Evolutionary conservation across 2,797 vertebrate genomes (phyloP).

Genomic region (Siniperca undulata): DNA sequence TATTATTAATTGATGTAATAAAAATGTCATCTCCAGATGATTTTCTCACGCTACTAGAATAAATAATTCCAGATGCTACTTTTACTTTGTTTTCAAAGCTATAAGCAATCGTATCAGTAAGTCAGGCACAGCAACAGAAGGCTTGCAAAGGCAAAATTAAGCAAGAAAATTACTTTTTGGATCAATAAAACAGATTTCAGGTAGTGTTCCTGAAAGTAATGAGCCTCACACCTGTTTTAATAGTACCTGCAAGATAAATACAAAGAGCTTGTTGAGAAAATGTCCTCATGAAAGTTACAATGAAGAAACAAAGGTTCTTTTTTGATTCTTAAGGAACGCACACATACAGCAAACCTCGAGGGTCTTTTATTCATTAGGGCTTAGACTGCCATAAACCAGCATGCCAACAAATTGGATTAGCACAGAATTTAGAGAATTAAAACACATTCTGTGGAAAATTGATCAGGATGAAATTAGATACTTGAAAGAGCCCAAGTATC

Average conservation of each 20-base stretch:
- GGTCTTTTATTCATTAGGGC: constrained; percentile 56
- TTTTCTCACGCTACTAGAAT: not conserved
- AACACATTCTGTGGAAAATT: constrained; percentile 62
- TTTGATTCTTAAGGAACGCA: constrained; percentile 47
- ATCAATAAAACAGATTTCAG: constrained; percentile 25
- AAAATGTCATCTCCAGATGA: not conserved
- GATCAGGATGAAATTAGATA: constrained; percentile 57
- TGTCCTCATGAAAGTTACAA: constrained; percentile 38
- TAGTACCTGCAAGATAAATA: constrained; percentile 17
- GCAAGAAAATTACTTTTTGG: not conserved
- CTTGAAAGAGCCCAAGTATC: constrained; percentile 32
- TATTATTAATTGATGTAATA: not conserved
- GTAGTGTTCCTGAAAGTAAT: not conserved
- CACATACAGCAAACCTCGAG: constrained; percentile 22
- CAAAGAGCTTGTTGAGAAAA: constrained; percentile 42
- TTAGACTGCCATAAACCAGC: constrained; percentile 36
- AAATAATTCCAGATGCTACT: not conserved
- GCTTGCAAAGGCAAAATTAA: not conserved
- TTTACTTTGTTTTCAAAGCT: not conserved
- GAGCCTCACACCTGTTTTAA: not conserved
- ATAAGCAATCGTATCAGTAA: not conserved
- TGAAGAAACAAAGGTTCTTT: constrained; percentile 39
- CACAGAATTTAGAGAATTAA: constrained; percentile 64
- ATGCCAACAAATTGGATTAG: constrained; percentile 73
- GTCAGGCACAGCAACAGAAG: constrained; percentile 1